Conservation (phyloP, 2,888 invertebrate genomes). For the Baccha elongata region DNA sequence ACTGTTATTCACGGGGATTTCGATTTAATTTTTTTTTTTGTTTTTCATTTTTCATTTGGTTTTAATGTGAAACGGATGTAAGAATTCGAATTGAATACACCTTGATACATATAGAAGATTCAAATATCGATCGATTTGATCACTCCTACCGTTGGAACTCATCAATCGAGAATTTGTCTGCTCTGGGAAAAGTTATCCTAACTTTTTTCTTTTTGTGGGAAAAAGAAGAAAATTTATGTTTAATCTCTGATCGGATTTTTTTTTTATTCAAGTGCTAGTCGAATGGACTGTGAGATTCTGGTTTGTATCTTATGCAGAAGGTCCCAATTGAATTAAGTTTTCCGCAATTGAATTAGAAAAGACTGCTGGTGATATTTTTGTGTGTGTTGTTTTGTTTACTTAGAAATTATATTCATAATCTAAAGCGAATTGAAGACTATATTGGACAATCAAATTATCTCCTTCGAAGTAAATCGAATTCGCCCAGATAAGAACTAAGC, state of each 20-base stretch:
- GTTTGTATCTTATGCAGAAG: constrained; percentile 8
- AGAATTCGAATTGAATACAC: constrained; percentile 55
- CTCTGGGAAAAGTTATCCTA: constrained; percentile 13
- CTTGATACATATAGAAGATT: constrained; percentile 51
- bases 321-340: constrained; percentile 64
- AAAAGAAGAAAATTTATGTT: constrained; percentile 2
- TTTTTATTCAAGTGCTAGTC: constrained; percentile 29
- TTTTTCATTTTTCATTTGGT: constrained; percentile 7
- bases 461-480: background rate
- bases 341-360: constrained; percentile 66
- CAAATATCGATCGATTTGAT: constrained; percentile 30
- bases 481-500: constrained; percentile 4
- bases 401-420: background rate
- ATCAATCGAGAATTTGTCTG: background rate
- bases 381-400: background rate
- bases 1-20: constrained; percentile 29
- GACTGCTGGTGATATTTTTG: background rate
- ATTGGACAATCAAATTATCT: background rate
- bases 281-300: constrained; percentile 20
- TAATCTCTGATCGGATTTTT: constrained; percentile 36
- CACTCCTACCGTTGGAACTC: constrained; percentile 3
- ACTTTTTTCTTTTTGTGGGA: background rate
- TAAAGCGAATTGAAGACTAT: constrained; percentile 1
- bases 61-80: constrained; percentile 71
- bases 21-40: constrained; percentile 20